These are phyloP conservation scores for Tanypteryx hageni DNA, from an alignment of 2,888 invertebrate genomes.

Conservation along the genomic window DNA sequence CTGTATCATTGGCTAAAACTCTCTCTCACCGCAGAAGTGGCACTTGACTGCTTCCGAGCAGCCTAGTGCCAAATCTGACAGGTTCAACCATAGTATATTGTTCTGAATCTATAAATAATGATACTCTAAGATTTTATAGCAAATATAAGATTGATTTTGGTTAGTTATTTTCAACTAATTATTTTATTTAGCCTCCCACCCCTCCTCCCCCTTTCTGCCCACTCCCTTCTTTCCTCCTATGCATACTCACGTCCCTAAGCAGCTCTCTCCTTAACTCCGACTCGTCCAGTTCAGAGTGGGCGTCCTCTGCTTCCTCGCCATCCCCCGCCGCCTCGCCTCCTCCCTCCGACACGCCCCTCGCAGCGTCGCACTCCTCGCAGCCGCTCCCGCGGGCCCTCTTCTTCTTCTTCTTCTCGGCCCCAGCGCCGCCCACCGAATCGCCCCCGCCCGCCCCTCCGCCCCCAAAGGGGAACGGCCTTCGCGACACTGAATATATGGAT, in stretches of 20 bases:
- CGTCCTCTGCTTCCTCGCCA: slow-evolving; percentile 65
- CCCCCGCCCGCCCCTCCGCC: slow-evolving; percentile 35
- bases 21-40: too few relatives aligned
- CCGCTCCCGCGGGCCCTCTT: slow-evolving; percentile 69
- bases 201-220: too few relatives aligned
- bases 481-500: slow-evolving; percentile 61
- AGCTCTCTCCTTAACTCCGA: slow-evolving; percentile 86
- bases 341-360: neutral
- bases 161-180: too few relatives aligned
- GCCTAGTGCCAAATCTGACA: too few relatives aligned
- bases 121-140: too few relatives aligned
- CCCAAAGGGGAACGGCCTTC: slow-evolving; percentile 59
- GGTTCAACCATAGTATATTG: too few relatives aligned
- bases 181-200: too few relatives aligned
- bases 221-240: too few relatives aligned
- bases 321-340: neutral
- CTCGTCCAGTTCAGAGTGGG: slow-evolving; percentile 85
- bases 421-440: slow-evolving; percentile 37
- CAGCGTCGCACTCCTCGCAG: slow-evolving; percentile 68
- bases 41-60: too few relatives aligned
- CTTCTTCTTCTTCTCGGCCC: slow-evolving; percentile 65
- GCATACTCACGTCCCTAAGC: slow-evolving; percentile 86
- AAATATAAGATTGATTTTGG: too few relatives aligned
- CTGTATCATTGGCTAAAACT: too few relatives aligned
- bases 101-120: too few relatives aligned